Percentiles rank a stretch among this genome's conserved stretches.
Evolutionary conservation across 2,888 invertebrate genomes (phyloP).

Genomic region (Hypomecis atomaria): DNA sequence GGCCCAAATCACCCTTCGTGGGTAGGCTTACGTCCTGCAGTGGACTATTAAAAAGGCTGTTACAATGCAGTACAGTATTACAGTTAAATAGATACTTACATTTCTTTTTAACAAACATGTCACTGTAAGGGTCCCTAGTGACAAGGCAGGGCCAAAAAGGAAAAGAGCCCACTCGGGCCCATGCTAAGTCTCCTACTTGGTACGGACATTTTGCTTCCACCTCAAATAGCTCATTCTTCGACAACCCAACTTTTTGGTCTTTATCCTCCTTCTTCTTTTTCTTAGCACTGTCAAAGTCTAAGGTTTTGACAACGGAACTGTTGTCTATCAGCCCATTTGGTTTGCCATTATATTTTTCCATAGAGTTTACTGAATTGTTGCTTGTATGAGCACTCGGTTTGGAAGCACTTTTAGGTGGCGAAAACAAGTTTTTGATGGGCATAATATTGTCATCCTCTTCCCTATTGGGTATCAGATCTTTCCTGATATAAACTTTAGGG

Average conservation of each 20-base stretch:
- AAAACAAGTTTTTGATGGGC: slow-evolving; percentile 72
- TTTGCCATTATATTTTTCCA: slow-evolving; percentile 57
- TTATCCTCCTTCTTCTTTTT: slow-evolving; percentile 57
- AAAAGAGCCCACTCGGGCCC: slow-evolving; percentile 92
- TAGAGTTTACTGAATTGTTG: slow-evolving; percentile 52
- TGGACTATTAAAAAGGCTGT: no score
- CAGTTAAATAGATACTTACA: slow-evolving; percentile 72
- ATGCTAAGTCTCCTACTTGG: slow-evolving; percentile 90
- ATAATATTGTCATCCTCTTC: slow-evolving; percentile 68
- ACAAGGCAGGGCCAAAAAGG: slow-evolving; percentile 97
- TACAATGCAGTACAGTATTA: no score
- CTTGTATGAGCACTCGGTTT: slow-evolving; percentile 42
- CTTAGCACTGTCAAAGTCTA: slow-evolving; percentile 73
- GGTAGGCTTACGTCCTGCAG: no score
- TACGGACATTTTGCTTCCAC: slow-evolving; percentile 73
- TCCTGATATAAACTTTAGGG: slow-evolving; percentile 72
- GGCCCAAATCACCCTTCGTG: no score
- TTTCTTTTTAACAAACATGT: slow-evolving; percentile 83
- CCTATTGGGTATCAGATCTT: slow-evolving; percentile 73
- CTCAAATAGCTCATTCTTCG: slow-evolving; percentile 70
- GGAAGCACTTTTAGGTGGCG: slow-evolving; percentile 57
- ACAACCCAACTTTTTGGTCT: slow-evolving; percentile 46
- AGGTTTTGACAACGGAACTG: slow-evolving; percentile 72
- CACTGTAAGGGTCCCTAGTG: slow-evolving; percentile 88
- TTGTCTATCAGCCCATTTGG: slow-evolving; percentile 60